Base-by-base conservation (phyloP, 2,797 vertebrate species). In the Melanogrammus aeglefinus region DNA sequence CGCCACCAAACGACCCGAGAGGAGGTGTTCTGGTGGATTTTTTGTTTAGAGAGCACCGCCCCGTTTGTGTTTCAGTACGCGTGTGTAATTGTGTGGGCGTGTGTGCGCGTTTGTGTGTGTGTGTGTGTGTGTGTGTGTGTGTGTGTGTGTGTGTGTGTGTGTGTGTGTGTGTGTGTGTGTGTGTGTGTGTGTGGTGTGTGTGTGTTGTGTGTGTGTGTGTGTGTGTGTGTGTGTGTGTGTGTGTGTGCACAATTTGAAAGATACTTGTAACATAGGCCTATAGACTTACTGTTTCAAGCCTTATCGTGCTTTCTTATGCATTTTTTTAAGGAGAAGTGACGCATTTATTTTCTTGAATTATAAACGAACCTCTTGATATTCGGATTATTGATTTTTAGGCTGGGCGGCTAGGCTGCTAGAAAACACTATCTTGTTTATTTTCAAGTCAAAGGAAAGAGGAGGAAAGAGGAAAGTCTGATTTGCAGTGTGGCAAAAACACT, bases 1-100 rank as follows among this genome's bases (percentile, higher is more conserved):
- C 92, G 92, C 90, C 91, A 90, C 90, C 92, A 86, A 83, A 89
- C 63, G 63, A 69, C 63, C 7, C 12, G 3, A n/a, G 57, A 63
- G 24, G n/a, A 27, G 63, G 63, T 51, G 47, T 6, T 51, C 47
- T 18, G 88, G 91, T 33, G 73, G 71, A 2, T 7, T 36, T 73
- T 18, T 18, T 21, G 6, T 39, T 38, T 24, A 36, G 21, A n/a
- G 13, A 33, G 33, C 33, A 31, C 70, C 70, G 6, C 3, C 33
- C 21, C 21, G 6, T n/a, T 9, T 63, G n/a, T 24, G 57, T 63
- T n/a, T n/a, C 6, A 21, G 9, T 41, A 1, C 10, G 7, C 3
- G 3, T 57, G 47, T 57, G 18, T 21, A 4, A n/a, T 4, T 57
- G 47, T 57, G 18, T 57, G 18, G 6, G 18, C 7, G 47, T 57